These are phyloP conservation scores for Molothrus aeneus DNA, from an alignment of 2,797 vertebrate species.

Conservation along the genomic window DNA sequence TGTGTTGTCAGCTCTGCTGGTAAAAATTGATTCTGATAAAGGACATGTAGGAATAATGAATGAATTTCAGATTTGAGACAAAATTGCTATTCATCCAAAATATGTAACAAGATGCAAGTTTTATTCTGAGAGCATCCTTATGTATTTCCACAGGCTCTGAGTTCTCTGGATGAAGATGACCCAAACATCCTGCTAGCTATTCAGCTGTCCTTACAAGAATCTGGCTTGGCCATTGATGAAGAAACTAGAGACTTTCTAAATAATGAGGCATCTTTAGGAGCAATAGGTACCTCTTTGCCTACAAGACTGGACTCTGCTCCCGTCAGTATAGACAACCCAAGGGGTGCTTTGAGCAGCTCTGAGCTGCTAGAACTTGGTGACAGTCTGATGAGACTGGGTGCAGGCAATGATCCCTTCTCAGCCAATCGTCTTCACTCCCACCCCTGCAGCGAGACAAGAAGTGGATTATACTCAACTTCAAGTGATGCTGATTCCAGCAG, in stretches of 20 bases:
- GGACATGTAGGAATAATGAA: not conserved
- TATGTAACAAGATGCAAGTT: not conserved
- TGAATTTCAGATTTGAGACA: not conserved
- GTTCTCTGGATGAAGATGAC: conserved; percentile 96
- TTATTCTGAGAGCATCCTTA: conserved; percentile 35
- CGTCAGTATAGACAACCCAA: conserved; percentile 81
- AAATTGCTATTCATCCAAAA: not conserved
- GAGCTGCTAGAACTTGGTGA: conserved; percentile 92
- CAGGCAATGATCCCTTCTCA: conserved; percentile 79
- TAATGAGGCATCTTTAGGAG: conserved; percentile 89
- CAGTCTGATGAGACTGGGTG: conserved; percentile 85
- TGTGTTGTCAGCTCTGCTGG: not conserved
- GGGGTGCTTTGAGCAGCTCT: conserved; percentile 90
- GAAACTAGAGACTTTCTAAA: conserved; percentile 84
- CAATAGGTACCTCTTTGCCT: conserved; percentile 94
- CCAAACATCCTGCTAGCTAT: conserved; percentile 98
- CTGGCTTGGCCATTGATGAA: conserved; percentile 82
- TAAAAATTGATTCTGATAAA: not conserved
- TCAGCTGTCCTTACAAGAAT: conserved; percentile 96
- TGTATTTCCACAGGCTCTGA: conserved; percentile 81
- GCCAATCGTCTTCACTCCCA: conserved; percentile 79
- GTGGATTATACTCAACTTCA: conserved; percentile 84
- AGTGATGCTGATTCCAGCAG: conserved; percentile 84
- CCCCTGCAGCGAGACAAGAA: conserved; percentile 75
- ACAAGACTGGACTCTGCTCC: conserved; percentile 86